Conservation (phyloP, 2,797 vertebrate genomes). For the Tenualosa ilisha region DNA sequence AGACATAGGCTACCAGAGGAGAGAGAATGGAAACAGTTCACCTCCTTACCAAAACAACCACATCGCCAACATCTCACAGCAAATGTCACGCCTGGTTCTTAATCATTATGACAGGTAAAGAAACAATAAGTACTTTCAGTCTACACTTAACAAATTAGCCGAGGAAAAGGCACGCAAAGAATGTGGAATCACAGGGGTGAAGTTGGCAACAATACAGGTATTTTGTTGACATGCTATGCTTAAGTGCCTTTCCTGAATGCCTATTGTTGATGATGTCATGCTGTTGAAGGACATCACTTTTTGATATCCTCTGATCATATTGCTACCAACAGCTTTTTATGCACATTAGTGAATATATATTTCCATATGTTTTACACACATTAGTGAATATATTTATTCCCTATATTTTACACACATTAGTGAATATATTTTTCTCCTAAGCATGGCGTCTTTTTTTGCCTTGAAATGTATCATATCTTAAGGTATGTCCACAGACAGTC, state of each 20-base stretch:
- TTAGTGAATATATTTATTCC: too few species aligned
- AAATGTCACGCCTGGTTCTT: background rate
- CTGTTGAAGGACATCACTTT: background rate
- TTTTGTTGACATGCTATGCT: too few species aligned
- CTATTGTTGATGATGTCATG: background rate
- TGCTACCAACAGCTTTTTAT: too few species aligned
- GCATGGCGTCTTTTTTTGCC: too few species aligned
- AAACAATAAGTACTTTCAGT: background rate
- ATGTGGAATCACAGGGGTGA: background rate
- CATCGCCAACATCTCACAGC: background rate
- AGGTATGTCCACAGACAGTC: too few species aligned
- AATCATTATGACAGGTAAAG: background rate
- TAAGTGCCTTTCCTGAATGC: background rate
- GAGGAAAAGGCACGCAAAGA: background rate
- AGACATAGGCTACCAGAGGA: background rate
- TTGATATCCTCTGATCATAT: too few species aligned
- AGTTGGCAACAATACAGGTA: background rate
- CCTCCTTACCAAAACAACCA: background rate
- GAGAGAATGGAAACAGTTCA: background rate
- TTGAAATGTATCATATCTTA: too few species aligned
- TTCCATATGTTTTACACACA: too few species aligned
- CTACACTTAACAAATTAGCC: background rate
- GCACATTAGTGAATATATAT: too few species aligned
- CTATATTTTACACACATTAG: too few species aligned
- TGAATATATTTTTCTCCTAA: too few species aligned